Conservation (phyloP, 2,888 invertebrate genomes). For the Caenorhabditis sp. region DNA sequence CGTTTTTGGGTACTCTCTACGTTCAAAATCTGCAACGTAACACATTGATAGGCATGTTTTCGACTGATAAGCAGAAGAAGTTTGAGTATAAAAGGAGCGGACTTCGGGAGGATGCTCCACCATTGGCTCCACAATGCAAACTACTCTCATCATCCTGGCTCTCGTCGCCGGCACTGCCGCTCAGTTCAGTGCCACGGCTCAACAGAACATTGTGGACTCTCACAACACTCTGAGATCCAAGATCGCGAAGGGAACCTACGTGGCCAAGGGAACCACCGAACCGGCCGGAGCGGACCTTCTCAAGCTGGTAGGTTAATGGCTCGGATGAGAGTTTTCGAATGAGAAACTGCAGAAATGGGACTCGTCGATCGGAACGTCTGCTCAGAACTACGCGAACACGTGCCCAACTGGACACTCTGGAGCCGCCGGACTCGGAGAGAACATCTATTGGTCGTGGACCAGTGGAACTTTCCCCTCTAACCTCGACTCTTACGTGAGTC, state of each 20-base stretch:
- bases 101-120: background rate
- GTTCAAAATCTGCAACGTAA: background rate
- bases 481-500: constrained; percentile 15
- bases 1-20: background rate
- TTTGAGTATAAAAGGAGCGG: background rate
- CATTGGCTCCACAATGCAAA: constrained; percentile 1
- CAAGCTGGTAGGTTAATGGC: too few relatives aligned
- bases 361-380: constrained; percentile 16
- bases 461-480: constrained; percentile 6
- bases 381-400: constrained; percentile 40
- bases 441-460: constrained; percentile 46
- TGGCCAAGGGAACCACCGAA: constrained; percentile 20
- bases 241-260: constrained; percentile 28
- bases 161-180: constrained; percentile 8
- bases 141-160: constrained; percentile 1
- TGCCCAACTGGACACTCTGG: constrained; percentile 38
- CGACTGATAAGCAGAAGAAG: background rate
- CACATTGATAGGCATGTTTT: background rate
- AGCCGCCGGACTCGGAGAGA: constrained; percentile 33
- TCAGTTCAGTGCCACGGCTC: constrained; percentile 10
- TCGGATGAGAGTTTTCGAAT: too few relatives aligned
- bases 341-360: too few relatives aligned
- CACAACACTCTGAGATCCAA: constrained; percentile 16
- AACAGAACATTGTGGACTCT: background rate
- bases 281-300: constrained; percentile 7